Evolutionary conservation across 1,140 invertebrate species (phyloP).

Genomic region (Bursaphelenchus mucronatus): DNA sequence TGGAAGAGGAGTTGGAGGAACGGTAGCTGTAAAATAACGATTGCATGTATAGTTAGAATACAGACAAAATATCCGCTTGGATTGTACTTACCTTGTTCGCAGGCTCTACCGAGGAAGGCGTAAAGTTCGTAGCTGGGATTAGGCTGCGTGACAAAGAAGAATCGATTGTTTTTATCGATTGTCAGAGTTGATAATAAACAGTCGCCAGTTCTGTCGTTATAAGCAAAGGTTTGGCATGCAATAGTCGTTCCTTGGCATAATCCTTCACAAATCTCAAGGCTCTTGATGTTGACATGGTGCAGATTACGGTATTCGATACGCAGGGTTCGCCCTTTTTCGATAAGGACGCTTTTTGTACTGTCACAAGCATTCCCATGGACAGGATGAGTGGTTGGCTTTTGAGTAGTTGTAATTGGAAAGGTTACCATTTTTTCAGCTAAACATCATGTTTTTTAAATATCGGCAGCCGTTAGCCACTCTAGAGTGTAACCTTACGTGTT

Average conservation of each 20-base stretch:
- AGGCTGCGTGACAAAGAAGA: constrained; percentile 35
- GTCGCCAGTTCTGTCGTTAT: constrained; percentile 28
- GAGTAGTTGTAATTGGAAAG: constrained; percentile 7
- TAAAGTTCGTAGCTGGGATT: constrained; percentile 39
- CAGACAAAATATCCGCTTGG: background rate
- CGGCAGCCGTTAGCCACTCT: too few relatives aligned
- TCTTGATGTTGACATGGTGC: constrained; percentile 46
- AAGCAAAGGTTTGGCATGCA: constrained; percentile 42
- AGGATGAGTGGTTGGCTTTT: constrained; percentile 9
- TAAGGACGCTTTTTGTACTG: constrained; percentile 18
- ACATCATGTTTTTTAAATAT: too few relatives aligned
- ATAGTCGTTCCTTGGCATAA: constrained; percentile 35
- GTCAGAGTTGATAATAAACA: constrained; percentile 38
- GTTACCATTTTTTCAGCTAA: background rate
- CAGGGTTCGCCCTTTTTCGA: constrained; percentile 39
- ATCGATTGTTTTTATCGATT: constrained; percentile 22
- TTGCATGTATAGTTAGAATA: constrained; percentile 3
- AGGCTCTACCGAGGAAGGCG: constrained; percentile 29
- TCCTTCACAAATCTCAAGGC: constrained; percentile 36
- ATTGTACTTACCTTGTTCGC: constrained; percentile 2
- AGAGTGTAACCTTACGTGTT: too few relatives aligned
- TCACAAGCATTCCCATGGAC: constrained; percentile 4
- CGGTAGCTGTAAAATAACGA: constrained; percentile 8
- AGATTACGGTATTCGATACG: constrained; percentile 44
- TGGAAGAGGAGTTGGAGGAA: background rate